Base-by-base conservation (phyloP, 2,113 vertebrate species). In the Mus pahari region DNA sequence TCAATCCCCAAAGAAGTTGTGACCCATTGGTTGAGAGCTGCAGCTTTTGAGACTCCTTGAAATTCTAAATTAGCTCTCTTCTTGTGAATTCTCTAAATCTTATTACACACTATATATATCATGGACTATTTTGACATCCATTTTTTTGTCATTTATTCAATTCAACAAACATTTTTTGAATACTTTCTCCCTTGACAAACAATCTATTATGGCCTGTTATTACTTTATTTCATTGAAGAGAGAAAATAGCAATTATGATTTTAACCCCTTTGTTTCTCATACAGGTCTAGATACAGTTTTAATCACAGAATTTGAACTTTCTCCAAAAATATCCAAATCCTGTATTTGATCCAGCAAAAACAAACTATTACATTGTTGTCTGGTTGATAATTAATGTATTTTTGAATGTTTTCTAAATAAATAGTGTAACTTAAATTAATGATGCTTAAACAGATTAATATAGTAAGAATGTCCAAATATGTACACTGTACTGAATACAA, bases 331-430 rank as follows among this genome's bases (percentile, higher is more conserved):
- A 73, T 77, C 17, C 2, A 71, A 53, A 60, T 9, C 2, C 3
- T 60, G 4, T 39, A 42, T 71, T 78, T 86, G 14, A 68, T 42
- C 10, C 62, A 94, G 14, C 24, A 90, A 53, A 97, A 60, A 11
- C 64, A 16, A 92, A 90, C 84, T 48, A 73, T 81, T 36, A 62
- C 55, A 45, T 3, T 81, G 50, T 87, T 12, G 39, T 95, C 12
- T 33, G 53, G 75, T 92, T 92, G 20, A 36, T 94, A 16, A 94
- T 73, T 86, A 66, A 33, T 81, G 7, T 71, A 90, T 71, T 90
- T 90, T 33, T 94, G 10, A 68, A 77, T 1, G 45, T 82, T 84
- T 86, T 88, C 4, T 90, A 94, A 93, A 62, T 75, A 45, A 74
- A 92, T 73, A 70, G 12, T 64, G 0, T 19, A 77, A 60, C 10